Evolutionary conservation across 1,140 invertebrate species (phyloP), one percentile per base, ranked within the genome.

Genomic region (Drosophila ogumai): DNA sequence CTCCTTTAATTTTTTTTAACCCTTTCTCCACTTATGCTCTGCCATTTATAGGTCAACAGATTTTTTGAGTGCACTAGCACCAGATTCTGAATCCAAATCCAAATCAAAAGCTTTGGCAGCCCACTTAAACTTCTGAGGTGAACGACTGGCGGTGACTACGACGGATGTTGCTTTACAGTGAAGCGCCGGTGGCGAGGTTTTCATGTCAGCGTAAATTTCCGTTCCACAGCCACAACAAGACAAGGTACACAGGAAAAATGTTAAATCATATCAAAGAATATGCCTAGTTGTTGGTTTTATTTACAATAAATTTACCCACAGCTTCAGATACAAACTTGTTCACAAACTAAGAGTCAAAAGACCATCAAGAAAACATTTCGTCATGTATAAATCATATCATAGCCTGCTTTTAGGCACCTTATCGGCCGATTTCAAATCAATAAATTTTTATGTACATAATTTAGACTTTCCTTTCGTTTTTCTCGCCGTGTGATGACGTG

Each of bases 171-270:
- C 73, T 77, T 88, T 76, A 82, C 77, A 87, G 57, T 74, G 34
- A 57, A 78, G 72, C 63, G 84, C 84, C 84, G 65, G 43, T 64
- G 80, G 84, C 84, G 60, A 87, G 76, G 84, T 78, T 87, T 87
- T 84, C 72, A 88, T 87, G 84, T 84, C 84, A 87, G 84, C 84
- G 84, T 66, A 81, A 88, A 88, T 87, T 87, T 87, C 84, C 84
- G 84, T 87, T 87, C 69, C 60, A 52, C 36, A 68, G 76, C 76
- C 84, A 80, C 81, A 84, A 79, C 63, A 63, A 46, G 59, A 47
- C 58, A 31, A 3, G 3, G 3, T 54, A 22, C 50, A 54, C 50
- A 36, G 12, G 3, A 3, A 22, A 13, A 54, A n/a, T n/a, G n/a
- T n/a, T n/a, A n/a, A n/a, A n/a, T n/a, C n/a, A n/a, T n/a, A n/a